Percentiles rank a stretch among this genome's conserved stretches.
Conservation (phyloP, 1,140 invertebrate genomes). For the Drosophila auraria region DNA sequence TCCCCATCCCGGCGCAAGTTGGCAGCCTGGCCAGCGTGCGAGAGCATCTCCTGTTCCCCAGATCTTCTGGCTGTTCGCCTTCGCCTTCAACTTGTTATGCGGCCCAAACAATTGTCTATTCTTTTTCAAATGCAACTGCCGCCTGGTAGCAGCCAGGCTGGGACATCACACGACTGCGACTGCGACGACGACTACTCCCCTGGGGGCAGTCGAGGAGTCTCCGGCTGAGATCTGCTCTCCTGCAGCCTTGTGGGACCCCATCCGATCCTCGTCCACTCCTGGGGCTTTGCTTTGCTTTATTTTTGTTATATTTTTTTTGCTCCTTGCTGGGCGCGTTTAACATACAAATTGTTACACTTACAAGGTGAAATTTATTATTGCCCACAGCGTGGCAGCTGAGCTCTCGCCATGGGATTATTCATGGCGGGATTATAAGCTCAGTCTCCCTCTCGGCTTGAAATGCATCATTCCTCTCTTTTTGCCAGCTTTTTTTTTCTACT, state of each 20-base stretch:
- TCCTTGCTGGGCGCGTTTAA: conserved; percentile 71
- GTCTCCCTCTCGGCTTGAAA: background rate
- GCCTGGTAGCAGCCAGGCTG: conserved; percentile 51
- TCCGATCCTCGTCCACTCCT: conserved; percentile 35
- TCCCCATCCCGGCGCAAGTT: conserved; percentile 26
- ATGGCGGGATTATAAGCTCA: conserved; percentile 47
- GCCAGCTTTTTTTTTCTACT: conserved; percentile 9
- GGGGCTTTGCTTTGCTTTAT: conserved; percentile 16
- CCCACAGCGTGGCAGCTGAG: conserved; percentile 39
- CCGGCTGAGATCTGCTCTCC: conserved; percentile 39
- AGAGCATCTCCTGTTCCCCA: conserved; percentile 30
- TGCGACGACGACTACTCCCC: conserved; percentile 47
- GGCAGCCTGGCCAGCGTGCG: conserved; percentile 37
- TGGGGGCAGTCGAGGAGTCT: conserved; percentile 59
- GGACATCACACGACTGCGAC: conserved; percentile 30
- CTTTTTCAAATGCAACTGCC: conserved; percentile 72
- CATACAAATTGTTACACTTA: conserved; percentile 85
- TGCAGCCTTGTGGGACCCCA: conserved; percentile 53
- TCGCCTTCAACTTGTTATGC: conserved; percentile 78
- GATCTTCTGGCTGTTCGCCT: conserved; percentile 48
- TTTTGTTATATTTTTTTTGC: conserved; percentile 21
- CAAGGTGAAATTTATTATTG: conserved; percentile 82
- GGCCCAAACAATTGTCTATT: conserved; percentile 81
- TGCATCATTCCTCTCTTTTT: background rate
- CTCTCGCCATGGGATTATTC: conserved; percentile 51